Evolutionary conservation across 2,888 invertebrate genomes (phyloP).

Genomic region (Eumerus sabulonum): DNA sequence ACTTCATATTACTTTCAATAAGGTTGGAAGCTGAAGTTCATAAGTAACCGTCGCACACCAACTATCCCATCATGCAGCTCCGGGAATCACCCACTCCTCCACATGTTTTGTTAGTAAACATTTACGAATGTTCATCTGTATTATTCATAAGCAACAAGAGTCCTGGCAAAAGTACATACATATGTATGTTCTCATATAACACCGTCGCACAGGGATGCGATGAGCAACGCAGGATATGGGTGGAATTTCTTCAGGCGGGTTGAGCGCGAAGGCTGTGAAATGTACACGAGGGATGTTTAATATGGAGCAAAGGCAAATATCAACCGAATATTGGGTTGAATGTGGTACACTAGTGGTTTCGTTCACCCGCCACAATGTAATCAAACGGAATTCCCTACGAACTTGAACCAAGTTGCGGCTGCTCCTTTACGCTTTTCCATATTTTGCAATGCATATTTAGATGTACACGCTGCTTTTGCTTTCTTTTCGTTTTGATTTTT

Average conservation of each 20-base stretch:
- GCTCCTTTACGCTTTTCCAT: conserved; percentile 18
- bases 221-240: neutral
- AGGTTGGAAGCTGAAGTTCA: conserved; percentile 45
- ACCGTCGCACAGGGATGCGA: neutral
- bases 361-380: conserved; percentile 52
- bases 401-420: conserved; percentile 34
- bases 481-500: conserved; percentile 10
- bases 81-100: neutral
- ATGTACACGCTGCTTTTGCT: neutral
- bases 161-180: conserved; percentile 37
- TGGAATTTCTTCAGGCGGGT: neutral
- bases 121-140: conserved; percentile 55
- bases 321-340: conserved; percentile 16
- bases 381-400: conserved; percentile 47
- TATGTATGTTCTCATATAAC: conserved; percentile 27
- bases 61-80: no score
- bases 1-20: conserved; percentile 40
- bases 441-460: conserved; percentile 5
- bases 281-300: conserved; percentile 15
- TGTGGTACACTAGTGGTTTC: conserved; percentile 31
- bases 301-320: conserved; percentile 50
- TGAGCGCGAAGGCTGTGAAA: neutral
- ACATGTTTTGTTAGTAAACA: conserved; percentile 34
- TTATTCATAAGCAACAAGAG: conserved; percentile 59
- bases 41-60: conserved; percentile 17